Evolutionary conservation across 2,888 invertebrate genomes (phyloP).

Genomic region (Pyrrhia umbra): DNA sequence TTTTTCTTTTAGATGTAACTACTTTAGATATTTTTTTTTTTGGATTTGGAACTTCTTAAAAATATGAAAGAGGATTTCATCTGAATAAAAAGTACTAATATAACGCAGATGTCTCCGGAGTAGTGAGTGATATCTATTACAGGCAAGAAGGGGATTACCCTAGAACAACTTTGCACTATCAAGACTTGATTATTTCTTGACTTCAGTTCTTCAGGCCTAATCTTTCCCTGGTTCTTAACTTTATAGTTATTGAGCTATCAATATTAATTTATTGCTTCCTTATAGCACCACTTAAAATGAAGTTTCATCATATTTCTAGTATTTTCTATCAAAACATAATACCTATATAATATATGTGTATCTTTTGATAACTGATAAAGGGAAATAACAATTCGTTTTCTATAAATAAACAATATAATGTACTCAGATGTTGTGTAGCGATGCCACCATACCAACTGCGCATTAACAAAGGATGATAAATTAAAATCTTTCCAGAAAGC

Average conservation of each 20-base stretch:
- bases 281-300: background rate
- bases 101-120: too few relatives aligned
- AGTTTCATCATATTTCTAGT: constrained; percentile 29
- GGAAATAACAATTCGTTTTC: constrained; percentile 23
- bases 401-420: constrained; percentile 3
- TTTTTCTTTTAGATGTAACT: constrained; percentile 16
- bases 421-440: constrained; percentile 4
- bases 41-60: too few relatives aligned
- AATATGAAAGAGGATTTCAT: too few relatives aligned
- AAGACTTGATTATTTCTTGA: background rate
- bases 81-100: too few relatives aligned
- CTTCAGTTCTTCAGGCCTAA: background rate
- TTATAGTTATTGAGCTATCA: background rate
- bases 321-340: constrained; percentile 22
- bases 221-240: background rate
- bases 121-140: too few relatives aligned
- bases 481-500: constrained; percentile 40
- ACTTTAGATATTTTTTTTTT: constrained; percentile 13
- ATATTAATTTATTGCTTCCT: constrained; percentile 6
- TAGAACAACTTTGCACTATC: too few relatives aligned
- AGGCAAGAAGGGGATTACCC: too few relatives aligned
- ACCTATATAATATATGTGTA: background rate
- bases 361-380: constrained; percentile 30
- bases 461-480: constrained; percentile 46
- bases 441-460: background rate